A percentile compares a stretch with the other conserved stretches of the same genome.
phyloP scores from a whole-genome alignment of 2,888 invertebrate genomes.

The Nomada lathburiana region DNA sequence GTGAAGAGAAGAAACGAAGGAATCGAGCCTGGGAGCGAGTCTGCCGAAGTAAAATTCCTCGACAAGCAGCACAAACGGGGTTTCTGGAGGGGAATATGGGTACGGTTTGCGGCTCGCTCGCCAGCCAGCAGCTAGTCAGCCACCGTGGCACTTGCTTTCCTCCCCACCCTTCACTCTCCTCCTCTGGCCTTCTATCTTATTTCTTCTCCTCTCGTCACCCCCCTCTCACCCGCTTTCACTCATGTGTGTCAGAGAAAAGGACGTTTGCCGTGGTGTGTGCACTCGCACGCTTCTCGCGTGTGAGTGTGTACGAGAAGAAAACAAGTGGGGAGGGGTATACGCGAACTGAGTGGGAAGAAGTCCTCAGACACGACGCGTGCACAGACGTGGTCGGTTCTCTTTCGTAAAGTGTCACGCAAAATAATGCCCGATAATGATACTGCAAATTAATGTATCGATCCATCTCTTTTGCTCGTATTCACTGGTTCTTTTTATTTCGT shows the following conservation, averaged over 20 bases:
- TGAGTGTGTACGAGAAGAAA: slow-evolving; percentile 40
- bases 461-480: slow-evolving; percentile 31
- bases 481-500: slow-evolving; percentile 31
- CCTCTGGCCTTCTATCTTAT: slow-evolving; percentile 50
- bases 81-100: slow-evolving; percentile 63
- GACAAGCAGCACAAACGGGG: slow-evolving; percentile 67
- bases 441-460: slow-evolving; percentile 44
- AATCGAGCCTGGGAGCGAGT: slow-evolving; percentile 80
- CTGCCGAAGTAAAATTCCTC: slow-evolving; percentile 83
- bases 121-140: slow-evolving; percentile 73
- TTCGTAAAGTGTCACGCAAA: slow-evolving; percentile 57
- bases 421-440: slow-evolving; percentile 45
- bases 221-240: slow-evolving; percentile 67
- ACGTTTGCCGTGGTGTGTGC: slow-evolving; percentile 44
- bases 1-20: slow-evolving; percentile 55
- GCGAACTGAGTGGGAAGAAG: slow-evolving; percentile 57
- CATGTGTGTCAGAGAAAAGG: slow-evolving; percentile 70
- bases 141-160: slow-evolving; percentile 81
- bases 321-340: slow-evolving; percentile 33
- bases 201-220: slow-evolving; percentile 73
- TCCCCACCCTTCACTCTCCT: slow-evolving; percentile 63
- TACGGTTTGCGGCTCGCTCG: slow-evolving; percentile 80
- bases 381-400: slow-evolving; percentile 61
- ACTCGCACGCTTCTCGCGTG: slow-evolving; percentile 22
- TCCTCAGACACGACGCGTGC: slow-evolving; percentile 65